Evolutionary conservation across 2,113 vertebrate species (phyloP).

Genomic region (Ciconia maguari): DNA sequence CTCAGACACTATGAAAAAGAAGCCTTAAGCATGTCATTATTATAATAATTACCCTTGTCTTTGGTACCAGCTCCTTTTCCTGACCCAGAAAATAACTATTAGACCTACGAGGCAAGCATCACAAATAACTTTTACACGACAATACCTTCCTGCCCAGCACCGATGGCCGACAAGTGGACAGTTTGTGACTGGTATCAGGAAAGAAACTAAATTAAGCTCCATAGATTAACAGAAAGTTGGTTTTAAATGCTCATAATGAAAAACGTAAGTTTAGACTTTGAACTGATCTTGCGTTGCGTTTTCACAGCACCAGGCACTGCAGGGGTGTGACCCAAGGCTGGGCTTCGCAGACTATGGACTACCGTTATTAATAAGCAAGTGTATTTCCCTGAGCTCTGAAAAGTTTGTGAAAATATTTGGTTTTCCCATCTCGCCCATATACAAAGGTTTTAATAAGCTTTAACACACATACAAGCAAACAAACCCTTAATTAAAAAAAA

Average conservation of each 20-base stretch:
- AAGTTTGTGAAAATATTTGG: not conserved
- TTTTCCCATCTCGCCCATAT: not conserved
- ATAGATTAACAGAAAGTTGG: not conserved
- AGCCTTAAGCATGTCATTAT: not conserved
- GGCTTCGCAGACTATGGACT: fast-evolving
- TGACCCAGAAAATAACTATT: not conserved
- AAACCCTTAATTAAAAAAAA: conserved; percentile 12
- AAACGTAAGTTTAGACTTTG: not conserved
- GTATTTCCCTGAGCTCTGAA: not conserved
- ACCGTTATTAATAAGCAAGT: not conserved
- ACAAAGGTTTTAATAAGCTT: conserved; percentile 24
- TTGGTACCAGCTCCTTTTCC: not conserved
- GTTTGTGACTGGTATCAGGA: not conserved
- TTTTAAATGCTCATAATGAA: not conserved
- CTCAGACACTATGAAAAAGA: not conserved
- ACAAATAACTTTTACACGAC: not conserved
- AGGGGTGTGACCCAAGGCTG: not conserved
- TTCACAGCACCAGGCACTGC: not conserved
- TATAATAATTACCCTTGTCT: not conserved
- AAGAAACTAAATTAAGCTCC: not conserved
- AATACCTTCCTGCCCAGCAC: not conserved
- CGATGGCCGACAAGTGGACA: not conserved
- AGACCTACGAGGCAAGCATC: not conserved
- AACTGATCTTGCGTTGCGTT: not conserved
- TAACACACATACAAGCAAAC: conserved; percentile 34